Base-by-base conservation (phyloP, 2,888 invertebrate genomes). In the Blastobasis lacticolella region DNA sequence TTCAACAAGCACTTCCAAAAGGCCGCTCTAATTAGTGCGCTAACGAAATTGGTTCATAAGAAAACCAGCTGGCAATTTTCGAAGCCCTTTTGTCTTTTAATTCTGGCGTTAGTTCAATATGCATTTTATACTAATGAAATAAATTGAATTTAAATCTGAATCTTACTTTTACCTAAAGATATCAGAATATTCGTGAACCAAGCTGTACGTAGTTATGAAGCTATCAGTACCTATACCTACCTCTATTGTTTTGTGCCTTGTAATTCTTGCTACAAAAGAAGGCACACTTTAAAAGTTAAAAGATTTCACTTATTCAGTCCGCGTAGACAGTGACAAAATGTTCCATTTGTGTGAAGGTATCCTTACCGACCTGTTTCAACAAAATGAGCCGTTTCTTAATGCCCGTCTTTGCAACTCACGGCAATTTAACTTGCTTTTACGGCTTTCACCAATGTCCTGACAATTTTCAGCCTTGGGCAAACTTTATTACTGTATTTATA, bases 31-130 rank as follows among this genome's bases (percentile, higher is more conserved):
- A 75, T 77, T 75, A 72, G 60, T 69, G 56, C 60, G 59, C 60
- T 65, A 67, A 71, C 64, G 67, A 66, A 71, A 74, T 73, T 69
- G 62, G 61, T 66, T 57, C 53, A 64, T 23, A 23, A 65, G 61
- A 68, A 72, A 70, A 71, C 23, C 66, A 69, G 64, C 65, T 64
- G 60, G 64, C 71, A 74, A 73, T 73, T 65, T 60, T 60, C 60
- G 43, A 58, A 67, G 62, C 55, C 58, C 58, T 61, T 67, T 64
- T n/a, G 38, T 23, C 23, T 10, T 8, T 43, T 8, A 8, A 43
- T 10, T 10, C n/a, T 43, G 10, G 43, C 43, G 5, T 59, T 62
- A 51, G 55, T 23, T 23, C 23, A 23, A 23, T 23, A 23, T 23
- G 1, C 23, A 23, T 23, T 23, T 23, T 23, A 23, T 23, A 23